phyloP scores from a whole-genome alignment of 2,888 invertebrate species.

The Aromia moschata region DNA sequence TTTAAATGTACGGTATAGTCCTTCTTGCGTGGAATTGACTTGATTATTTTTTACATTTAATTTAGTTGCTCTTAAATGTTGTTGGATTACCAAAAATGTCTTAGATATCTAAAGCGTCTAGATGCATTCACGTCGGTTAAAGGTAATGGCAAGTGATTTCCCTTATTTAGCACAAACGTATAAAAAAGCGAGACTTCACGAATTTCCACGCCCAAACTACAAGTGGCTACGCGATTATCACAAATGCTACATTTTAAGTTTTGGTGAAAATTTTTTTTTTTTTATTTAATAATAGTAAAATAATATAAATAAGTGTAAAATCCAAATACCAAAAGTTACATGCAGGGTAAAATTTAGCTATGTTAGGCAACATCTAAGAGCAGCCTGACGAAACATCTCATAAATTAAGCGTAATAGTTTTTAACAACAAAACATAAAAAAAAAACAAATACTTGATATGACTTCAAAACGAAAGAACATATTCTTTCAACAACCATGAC shows the following conservation, averaged over 20 bases:
- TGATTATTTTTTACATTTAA: slow-evolving; percentile 23
- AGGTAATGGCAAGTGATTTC: not conserved
- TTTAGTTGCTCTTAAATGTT: slow-evolving; percentile 13
- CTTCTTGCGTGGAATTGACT: slow-evolving; percentile 35
- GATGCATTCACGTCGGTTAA: not conserved
- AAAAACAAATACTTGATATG: slow-evolving; percentile 25
- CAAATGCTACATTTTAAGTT: not conserved
- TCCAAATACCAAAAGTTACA: not conserved
- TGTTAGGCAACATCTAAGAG: not conserved
- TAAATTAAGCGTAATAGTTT: slow-evolving; percentile 25
- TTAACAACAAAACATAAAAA: slow-evolving; percentile 20
- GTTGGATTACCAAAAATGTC: slow-evolving; percentile 1
- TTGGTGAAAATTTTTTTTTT: not conserved
- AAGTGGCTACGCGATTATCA: not conserved
- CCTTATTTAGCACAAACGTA: not conserved
- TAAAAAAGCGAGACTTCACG: not conserved
- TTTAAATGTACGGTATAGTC: slow-evolving; percentile 19
- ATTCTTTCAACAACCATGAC: slow-evolving; percentile 32
- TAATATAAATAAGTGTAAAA: not conserved
- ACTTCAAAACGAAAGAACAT: slow-evolving; percentile 30
- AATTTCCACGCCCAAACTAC: not conserved
- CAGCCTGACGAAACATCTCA: not conserved
- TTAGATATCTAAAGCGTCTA: not conserved
- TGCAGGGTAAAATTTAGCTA: not conserved
- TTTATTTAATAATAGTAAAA: not conserved